Evolutionary conservation across 2,797 vertebrate genomes (phyloP), one percentile per base, ranked within the genome.

Genomic region (Chelon labrosus): DNA sequence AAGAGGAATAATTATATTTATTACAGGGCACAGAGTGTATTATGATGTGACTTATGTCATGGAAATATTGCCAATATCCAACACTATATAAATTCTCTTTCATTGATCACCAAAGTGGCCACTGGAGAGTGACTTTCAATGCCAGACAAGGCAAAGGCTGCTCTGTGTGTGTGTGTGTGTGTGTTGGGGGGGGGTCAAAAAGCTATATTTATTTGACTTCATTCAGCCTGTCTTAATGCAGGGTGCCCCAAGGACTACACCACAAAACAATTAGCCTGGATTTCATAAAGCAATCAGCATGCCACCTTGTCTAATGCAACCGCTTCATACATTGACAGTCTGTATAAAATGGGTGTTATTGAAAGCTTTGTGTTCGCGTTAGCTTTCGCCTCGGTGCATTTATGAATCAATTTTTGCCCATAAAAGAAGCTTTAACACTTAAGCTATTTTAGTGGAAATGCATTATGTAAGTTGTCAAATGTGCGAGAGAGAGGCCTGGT

Each of bases 341-440:
- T 89, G 90, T 92, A 93, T 93, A 89, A 93, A 94, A 94, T 86
- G 87, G 88, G 82, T 87, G 92, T 93, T 94, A 94, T 94, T 90
- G 88, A 94, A 92, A 89, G 93, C 93, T 93, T 94, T 93, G 93
- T 94, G 90, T 91, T 91, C 84, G 8, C 80, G 88, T 93, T 92
- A 91, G 91, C 90, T 91, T 91, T 93, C 64, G 85, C 91, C 92
- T 94, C 91, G 65, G 82, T 93, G 92, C 93, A 94, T 95, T 94
- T 93, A 91, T 92, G 91, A 94, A 94, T 94, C 93, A 93, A 94
- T 95, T 94, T 93, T 82, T 91, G 84, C 70, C 91, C 90, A 94
- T 95, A 93, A 95, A 94, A 95, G 92, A 92, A 90, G 93, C 91
- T 91, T 92, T 91, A 94, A 93, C 92, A 93, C 92, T 93, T 93